phyloP scores from a whole-genome alignment of 2,888 invertebrate genomes.

The Amphipoea lucens region DNA sequence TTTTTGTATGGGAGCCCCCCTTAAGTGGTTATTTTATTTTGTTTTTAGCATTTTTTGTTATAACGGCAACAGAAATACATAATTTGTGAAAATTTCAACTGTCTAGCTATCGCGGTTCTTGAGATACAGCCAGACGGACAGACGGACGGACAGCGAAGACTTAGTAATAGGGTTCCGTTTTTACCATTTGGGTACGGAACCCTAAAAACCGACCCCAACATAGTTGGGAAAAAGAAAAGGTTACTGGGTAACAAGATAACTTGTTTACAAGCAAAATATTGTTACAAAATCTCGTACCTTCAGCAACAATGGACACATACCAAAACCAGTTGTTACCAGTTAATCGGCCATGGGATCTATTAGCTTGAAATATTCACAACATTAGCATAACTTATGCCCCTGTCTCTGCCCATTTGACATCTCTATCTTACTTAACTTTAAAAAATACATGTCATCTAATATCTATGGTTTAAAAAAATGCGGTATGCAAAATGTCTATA shows the following conservation, averaged over 20 bases:
- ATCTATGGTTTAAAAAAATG: slow-evolving; percentile 43
- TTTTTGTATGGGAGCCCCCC: no score
- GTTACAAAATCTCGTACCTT: slow-evolving; percentile 35
- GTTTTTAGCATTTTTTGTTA: no score
- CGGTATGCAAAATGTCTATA: slow-evolving; percentile 45
- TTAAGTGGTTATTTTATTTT: no score
- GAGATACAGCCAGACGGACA: no score
- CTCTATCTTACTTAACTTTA: slow-evolving; percentile 74
- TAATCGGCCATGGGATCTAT: slow-evolving; percentile 78
- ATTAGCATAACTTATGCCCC: slow-evolving; percentile 83
- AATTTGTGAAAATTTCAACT: no score
- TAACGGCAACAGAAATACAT: no score
- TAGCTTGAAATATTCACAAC: slow-evolving; percentile 83
- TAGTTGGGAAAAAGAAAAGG: background rate
- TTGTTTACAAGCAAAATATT: background rate
- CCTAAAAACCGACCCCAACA: background rate
- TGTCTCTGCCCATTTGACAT: slow-evolving; percentile 71
- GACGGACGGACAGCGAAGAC: no score
- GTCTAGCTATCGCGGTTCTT: no score
- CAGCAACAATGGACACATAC: background rate
- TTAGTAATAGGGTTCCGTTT: no score
- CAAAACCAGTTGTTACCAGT: slow-evolving; percentile 71
- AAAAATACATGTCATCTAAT: slow-evolving; percentile 58
- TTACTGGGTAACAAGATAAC: no score
- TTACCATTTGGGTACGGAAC: no score